phyloP scores from a whole-genome alignment of 2,797 vertebrate genomes.

The Melanotaenia pygmaea region DNA sequence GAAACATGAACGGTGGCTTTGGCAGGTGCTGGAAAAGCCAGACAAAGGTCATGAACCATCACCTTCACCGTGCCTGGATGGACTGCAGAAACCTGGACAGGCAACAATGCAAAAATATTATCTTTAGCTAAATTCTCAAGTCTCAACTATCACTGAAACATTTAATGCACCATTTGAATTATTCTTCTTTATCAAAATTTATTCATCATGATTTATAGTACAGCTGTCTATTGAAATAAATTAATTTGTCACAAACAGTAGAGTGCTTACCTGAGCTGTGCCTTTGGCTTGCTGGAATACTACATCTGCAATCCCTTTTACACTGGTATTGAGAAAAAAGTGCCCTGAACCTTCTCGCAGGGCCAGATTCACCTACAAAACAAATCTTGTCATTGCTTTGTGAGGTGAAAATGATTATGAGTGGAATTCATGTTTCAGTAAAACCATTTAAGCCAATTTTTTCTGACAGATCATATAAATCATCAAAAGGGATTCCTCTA shows the following conservation, averaged over 20 bases:
- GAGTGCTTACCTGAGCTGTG: conserved; percentile 84
- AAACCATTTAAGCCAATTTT: not conserved
- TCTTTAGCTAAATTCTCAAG: not conserved
- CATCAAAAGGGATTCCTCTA: conserved; percentile 37
- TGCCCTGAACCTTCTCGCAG: conserved; percentile 92
- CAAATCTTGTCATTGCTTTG: conserved; percentile 10
- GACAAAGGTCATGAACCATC: conserved; percentile 90
- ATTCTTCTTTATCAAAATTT: not conserved
- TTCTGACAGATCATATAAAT: conserved; percentile 21
- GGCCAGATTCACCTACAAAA: conserved; percentile 85
- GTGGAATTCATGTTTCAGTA: not conserved
- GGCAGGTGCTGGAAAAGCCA: conserved; percentile 81
- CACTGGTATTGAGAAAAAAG: conserved; percentile 92
- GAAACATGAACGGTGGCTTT: conserved; percentile 87
- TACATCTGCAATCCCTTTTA: conserved; percentile 81
- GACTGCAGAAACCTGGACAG: conserved; percentile 86
- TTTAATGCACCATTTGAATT: not conserved
- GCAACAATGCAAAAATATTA: conserved; percentile 11
- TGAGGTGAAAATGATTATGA: too few relatives aligned
- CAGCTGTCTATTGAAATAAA: not conserved
- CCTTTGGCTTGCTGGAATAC: conserved; percentile 84
- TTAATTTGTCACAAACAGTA: not conserved
- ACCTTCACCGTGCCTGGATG: conserved; percentile 84
- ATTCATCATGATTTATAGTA: not conserved
- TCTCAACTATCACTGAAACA: not conserved